phyloP scores from a whole-genome alignment of 1,140 invertebrate species.

The Armadillidium nasatum region DNA sequence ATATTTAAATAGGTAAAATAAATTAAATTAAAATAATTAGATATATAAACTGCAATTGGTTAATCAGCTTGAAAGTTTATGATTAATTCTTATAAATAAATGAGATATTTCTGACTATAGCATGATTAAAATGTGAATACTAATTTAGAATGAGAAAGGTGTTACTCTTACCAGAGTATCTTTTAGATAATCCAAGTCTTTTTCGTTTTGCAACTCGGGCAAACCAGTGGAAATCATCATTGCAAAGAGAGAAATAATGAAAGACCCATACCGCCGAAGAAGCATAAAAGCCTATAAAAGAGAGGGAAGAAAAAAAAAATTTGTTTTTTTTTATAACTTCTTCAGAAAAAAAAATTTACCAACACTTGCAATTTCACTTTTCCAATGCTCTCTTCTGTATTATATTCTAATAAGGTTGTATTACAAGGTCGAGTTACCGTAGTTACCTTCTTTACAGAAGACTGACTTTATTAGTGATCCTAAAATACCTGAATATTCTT shows the following conservation, averaged over 20 bases:
- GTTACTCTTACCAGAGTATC: slow-evolving; percentile 56
- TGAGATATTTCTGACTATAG: not conserved
- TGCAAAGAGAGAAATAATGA: slow-evolving; percentile 60
- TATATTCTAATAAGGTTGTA: too few species aligned
- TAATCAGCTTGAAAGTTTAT: too few species aligned
- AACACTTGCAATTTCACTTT: too few species aligned
- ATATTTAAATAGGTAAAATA: not conserved
- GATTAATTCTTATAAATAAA: not conserved
- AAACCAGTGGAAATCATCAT: slow-evolving; percentile 63
- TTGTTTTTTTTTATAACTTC: too few species aligned
- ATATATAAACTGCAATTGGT: too few species aligned
- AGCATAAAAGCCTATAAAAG: slow-evolving; percentile 73
- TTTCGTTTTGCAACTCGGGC: slow-evolving; percentile 57
- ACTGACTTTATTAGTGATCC: too few species aligned
- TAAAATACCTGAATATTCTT: too few species aligned
- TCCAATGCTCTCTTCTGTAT: too few species aligned
- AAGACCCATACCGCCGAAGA: slow-evolving; percentile 55
- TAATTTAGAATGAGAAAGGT: not conserved
- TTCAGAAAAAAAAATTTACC: too few species aligned
- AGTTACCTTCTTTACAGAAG: too few species aligned
- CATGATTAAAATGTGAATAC: slow-evolving; percentile 2
- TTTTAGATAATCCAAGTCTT: slow-evolving; percentile 58
- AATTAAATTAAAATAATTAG: not conserved
- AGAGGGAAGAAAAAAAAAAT: slow-evolving; percentile 50
- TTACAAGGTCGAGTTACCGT: too few species aligned